Evolutionary conservation across 2,797 vertebrate species (phyloP).

Genomic region (Pagetopsis macropterus): DNA sequence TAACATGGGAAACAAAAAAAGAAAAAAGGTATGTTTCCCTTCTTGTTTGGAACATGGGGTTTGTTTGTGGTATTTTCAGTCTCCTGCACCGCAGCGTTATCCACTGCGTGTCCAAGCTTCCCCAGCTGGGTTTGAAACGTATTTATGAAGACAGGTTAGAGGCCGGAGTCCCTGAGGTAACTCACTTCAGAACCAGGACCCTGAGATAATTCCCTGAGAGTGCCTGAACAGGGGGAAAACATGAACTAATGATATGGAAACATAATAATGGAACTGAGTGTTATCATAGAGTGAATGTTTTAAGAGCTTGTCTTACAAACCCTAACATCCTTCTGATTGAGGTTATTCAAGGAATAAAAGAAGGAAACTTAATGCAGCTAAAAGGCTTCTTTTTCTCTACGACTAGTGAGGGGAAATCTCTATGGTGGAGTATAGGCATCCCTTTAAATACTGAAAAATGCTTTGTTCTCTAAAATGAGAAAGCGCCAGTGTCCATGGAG

Average conservation of each 20-base stretch:
- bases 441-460: constrained; percentile 13
- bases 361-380: background rate
- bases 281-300: constrained; percentile 20
- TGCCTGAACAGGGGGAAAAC: constrained; percentile 17
- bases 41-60: constrained; percentile 1
- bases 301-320: constrained; percentile 4
- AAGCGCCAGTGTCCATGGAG: constrained; percentile 16
- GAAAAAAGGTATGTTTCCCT: background rate
- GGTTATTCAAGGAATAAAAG: background rate
- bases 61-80: constrained; percentile 52
- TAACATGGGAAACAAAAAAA: background rate
- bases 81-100: constrained; percentile 15
- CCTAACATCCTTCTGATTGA: constrained; percentile 6
- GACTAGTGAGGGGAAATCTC: background rate
- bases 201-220: constrained; percentile 36
- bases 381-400: background rate
- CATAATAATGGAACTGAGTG: constrained; percentile 21
- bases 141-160: constrained; percentile 63
- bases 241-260: constrained; percentile 51
- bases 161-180: constrained; percentile 41
- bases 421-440: background rate
- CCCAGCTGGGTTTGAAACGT: constrained; percentile 50
- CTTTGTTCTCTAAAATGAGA: constrained; percentile 18
- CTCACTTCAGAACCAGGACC: constrained; percentile 36
- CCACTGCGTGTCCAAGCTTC: constrained; percentile 20